Conservation (phyloP, 2,113 vertebrate genomes). For the Astatoreochromis straeleni region DNA sequence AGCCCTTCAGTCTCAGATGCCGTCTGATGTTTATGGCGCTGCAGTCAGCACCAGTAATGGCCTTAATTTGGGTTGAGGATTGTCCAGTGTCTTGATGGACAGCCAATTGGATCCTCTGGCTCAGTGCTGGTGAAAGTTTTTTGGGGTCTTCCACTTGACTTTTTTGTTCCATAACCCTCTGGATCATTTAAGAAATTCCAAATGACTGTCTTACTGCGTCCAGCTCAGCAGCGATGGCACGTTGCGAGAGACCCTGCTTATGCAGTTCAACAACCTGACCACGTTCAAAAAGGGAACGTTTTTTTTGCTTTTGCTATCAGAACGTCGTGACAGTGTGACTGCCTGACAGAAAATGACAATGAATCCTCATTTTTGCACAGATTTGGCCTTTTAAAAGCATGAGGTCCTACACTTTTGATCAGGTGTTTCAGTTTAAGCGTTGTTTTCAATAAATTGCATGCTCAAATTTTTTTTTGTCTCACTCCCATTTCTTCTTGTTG, state of each 20-base stretch:
- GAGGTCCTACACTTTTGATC: not conserved
- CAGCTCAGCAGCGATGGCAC: not conserved
- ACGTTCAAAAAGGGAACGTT: not conserved
- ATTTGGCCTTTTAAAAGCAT: not conserved
- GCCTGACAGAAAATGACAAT: not conserved
- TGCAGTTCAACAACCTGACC: not conserved
- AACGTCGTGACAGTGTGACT: not conserved
- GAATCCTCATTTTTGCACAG: not conserved
- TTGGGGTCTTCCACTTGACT: not conserved
- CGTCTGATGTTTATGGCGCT: not conserved
- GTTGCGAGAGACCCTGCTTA: not conserved
- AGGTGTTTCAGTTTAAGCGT: not conserved
- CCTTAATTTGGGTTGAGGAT: not conserved
- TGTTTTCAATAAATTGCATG: not conserved
- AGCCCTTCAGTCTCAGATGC: not conserved
- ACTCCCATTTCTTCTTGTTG: not conserved
- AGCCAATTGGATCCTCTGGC: not conserved
- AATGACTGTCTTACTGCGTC: not conserved
- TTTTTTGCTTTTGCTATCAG: not conserved
- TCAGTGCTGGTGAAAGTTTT: not conserved
- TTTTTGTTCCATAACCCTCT: not conserved
- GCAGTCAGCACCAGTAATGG: not conserved
- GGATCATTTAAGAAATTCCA: not conserved
- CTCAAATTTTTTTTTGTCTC: not conserved
- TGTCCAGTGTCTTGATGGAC: not conserved